These are phyloP conservation scores for Pristionchus pacificus DNA, from an alignment of 1,140 invertebrate genomes.

Conservation along the genomic window DNA sequence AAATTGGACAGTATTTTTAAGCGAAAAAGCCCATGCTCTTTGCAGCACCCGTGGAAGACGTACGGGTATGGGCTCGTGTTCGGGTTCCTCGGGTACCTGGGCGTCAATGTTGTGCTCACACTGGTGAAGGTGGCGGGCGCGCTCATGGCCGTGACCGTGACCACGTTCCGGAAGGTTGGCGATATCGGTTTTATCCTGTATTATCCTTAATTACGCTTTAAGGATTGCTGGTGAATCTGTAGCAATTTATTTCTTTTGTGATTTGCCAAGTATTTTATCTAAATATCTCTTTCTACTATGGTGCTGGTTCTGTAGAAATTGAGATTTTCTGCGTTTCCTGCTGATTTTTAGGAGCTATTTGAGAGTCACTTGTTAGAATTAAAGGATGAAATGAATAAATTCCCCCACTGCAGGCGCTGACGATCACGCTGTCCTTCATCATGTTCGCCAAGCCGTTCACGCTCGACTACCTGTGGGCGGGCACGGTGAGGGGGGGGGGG, in stretches of 20 bases:
- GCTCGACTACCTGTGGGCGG: conserved; percentile 84
- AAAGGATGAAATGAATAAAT: not conserved
- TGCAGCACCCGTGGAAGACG: conserved; percentile 69
- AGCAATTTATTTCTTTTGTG: too few relatives aligned
- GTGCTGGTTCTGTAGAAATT: too few relatives aligned
- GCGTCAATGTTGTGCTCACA: conserved; percentile 82
- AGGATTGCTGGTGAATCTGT: too few relatives aligned
- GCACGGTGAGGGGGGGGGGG: too few relatives aligned
- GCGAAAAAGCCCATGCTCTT: conserved; percentile 28
- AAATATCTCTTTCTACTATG: too few relatives aligned
- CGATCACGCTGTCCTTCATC: conserved; percentile 84
- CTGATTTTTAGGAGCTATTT: too few relatives aligned
- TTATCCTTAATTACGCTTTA: too few relatives aligned
- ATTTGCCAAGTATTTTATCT: too few relatives aligned
- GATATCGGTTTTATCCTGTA: too few relatives aligned
- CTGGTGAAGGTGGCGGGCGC: conserved; percentile 75
- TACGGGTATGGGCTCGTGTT: conserved; percentile 82
- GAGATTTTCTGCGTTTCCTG: too few relatives aligned
- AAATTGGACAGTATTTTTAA: not conserved
- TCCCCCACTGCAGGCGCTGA: conserved; percentile 63
- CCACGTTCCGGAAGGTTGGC: conserved; percentile 71
- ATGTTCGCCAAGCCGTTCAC: conserved; percentile 91
- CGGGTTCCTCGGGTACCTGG: conserved; percentile 81
- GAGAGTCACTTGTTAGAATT: not conserved
- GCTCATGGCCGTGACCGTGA: conserved; percentile 79